These are phyloP conservation scores for Bombus pascuorum DNA, from an alignment of 1,140 invertebrate species.

Conservation along the genomic window DNA sequence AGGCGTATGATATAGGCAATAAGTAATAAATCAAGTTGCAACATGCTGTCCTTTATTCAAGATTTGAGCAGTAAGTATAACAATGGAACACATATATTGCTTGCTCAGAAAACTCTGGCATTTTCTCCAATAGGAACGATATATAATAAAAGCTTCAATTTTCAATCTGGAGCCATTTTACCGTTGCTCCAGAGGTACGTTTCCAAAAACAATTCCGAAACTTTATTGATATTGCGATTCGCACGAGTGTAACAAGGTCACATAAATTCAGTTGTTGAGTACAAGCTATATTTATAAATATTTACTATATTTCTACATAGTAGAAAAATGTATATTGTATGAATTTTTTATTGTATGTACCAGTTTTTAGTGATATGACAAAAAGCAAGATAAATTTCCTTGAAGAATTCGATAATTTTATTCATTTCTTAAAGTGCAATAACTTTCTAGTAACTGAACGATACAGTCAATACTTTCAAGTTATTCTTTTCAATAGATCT, in stretches of 20 bases:
- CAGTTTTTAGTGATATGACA: not conserved
- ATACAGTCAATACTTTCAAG: too few relatives aligned
- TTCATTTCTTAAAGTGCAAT: too few relatives aligned
- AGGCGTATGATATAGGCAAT: not conserved
- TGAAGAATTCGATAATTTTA: too few relatives aligned
- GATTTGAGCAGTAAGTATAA: constrained; percentile 25
- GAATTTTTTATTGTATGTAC: not conserved
- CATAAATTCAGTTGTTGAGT: not conserved
- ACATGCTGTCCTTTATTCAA: constrained; percentile 6
- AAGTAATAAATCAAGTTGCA: not conserved
- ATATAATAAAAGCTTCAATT: constrained; percentile 32
- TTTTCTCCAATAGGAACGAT: not conserved
- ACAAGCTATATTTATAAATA: not conserved
- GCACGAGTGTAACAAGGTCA: not conserved
- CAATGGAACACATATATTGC: not conserved
- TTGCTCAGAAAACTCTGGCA: not conserved
- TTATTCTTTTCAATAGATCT: too few relatives aligned
- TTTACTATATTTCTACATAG: not conserved
- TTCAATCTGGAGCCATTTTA: constrained; percentile 26
- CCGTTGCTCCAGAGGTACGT: not conserved
- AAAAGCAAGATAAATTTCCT: too few relatives aligned
- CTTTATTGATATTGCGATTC: constrained; percentile 23
- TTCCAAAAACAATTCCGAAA: constrained; percentile 20
- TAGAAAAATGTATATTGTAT: not conserved
- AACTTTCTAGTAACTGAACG: too few relatives aligned